Evolutionary conservation across 2,113 vertebrate genomes (phyloP), one percentile per base, ranked within the genome.

Genomic region (Phoenicopterus ruber): DNA sequence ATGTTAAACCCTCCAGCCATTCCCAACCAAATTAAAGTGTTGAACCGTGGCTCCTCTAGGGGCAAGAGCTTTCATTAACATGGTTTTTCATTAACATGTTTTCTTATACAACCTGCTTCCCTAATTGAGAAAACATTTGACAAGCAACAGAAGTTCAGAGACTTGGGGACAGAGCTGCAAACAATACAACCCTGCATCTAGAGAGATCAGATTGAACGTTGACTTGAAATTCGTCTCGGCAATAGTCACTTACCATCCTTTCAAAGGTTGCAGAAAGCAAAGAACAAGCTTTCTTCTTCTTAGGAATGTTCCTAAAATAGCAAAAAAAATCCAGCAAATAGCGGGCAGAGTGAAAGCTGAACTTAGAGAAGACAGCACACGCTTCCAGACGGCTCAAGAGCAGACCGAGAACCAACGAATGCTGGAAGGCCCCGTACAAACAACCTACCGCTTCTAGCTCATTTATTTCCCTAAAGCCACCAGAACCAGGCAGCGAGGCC

Each of bases 31-130:
- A 93, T 84, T 50, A 38, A 88, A 80, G 83, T 20, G 38, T 74
- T 88, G 40, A 95, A 76, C 65, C 52, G 26, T 9, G 50, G 65
- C 90, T 91, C 61, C 86, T 93, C 88, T 26, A 72, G 82, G 52
- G 90, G 40, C 32, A 40, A 24, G n/a, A 83, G 65, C 76, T 93
- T 89, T 74, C 82, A 95, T 95, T 92, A 96, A 90, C 55, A 54
- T 2, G 10, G 61, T 24, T 94, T 92, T 82, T 83, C 88, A 96
- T 96, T 92, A 96, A 96, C 88, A 12, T 38, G 38, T 9, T 94
- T 90, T 62, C 59, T 90, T 74, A 76, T 47, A 69, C 92, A 82
- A 55, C 34, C 65, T 76, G 49, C 42, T 72, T 57, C 69, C 67
- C 82, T 95, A 65, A 82, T 46, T 72, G 73, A 73, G 82, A 36